phyloP scores from a whole-genome alignment of 2,888 invertebrate species.

The Pristionchus exspectatus region DNA sequence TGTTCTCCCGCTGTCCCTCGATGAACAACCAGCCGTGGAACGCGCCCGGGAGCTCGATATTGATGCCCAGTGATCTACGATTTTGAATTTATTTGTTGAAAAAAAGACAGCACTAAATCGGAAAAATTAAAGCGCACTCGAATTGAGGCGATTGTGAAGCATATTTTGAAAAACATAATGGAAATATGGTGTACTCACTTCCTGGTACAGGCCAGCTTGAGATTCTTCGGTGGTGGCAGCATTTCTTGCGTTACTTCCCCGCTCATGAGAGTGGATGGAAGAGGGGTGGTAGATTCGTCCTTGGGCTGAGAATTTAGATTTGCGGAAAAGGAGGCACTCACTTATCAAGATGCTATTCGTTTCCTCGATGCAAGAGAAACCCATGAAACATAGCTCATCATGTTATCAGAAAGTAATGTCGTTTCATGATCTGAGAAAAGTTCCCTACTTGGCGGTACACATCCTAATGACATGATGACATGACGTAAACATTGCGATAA shows the following conservation, averaged over 20 bases:
- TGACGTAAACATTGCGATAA: too few relatives aligned
- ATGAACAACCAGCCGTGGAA: slow-evolving; percentile 65
- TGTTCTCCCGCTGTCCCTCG: slow-evolving; percentile 66
- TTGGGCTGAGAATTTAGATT: background rate
- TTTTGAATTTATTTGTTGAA: background rate
- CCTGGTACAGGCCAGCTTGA: slow-evolving; percentile 58
- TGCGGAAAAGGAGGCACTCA: background rate
- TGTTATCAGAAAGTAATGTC: too few relatives aligned
- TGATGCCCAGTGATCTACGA: slow-evolving; percentile 1
- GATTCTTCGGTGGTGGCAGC: slow-evolving; percentile 10
- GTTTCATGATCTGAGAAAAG: too few relatives aligned
- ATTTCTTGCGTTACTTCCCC: background rate
- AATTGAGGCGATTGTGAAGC: background rate
- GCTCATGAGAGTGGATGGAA: background rate
- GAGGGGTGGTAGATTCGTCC: background rate
- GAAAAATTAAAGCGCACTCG: background rate
- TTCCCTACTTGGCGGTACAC: too few relatives aligned
- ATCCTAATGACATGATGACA: too few relatives aligned
- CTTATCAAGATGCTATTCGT: too few relatives aligned
- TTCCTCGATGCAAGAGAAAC: too few relatives aligned
- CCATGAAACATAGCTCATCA: too few relatives aligned
- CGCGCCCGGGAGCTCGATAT: slow-evolving; percentile 41
- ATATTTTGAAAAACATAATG: too few relatives aligned
- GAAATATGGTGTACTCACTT: too few relatives aligned
- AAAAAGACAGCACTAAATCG: too few relatives aligned